Conservation (phyloP, 2,113 vertebrate genomes). For the Cyprinus carpio region DNA sequence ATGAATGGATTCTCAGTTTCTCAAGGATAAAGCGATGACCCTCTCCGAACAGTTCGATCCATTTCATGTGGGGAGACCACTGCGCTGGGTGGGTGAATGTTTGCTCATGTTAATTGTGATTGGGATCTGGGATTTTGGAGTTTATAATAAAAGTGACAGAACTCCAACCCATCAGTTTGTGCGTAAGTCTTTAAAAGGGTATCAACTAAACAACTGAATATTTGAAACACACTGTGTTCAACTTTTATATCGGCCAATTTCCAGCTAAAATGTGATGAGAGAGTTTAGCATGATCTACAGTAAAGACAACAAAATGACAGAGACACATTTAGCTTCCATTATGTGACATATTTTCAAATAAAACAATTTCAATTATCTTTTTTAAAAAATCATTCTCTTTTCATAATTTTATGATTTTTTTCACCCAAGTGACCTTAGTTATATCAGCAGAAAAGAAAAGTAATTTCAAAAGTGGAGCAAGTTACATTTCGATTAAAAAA, state of each 20-base stretch:
- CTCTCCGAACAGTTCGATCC: slow-evolving; percentile 76
- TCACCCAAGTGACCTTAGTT: neutral
- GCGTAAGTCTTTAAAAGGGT: neutral
- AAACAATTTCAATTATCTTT: neutral
- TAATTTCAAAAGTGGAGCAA: neutral
- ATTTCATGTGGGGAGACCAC: slow-evolving; percentile 72
- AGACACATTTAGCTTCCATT: neutral
- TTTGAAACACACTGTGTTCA: neutral
- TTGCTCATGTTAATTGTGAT: slow-evolving; percentile 65
- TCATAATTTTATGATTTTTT: neutral
- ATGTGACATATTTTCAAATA: neutral
- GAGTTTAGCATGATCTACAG: neutral
- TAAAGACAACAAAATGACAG: neutral
- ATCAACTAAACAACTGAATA: slow-evolving; percentile 5
- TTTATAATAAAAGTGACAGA: slow-evolving; percentile 13
- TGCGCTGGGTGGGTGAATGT: slow-evolving; percentile 69
- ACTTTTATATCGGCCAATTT: neutral
- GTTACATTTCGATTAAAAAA: neutral
- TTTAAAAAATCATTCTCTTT: neutral
- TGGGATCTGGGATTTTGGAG: slow-evolving; percentile 61
- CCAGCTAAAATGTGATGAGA: neutral
- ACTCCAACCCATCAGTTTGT: neutral
- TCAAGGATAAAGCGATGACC: slow-evolving; percentile 85
- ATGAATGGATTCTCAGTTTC: slow-evolving; percentile 83
- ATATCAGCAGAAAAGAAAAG: neutral